Conservation (phyloP, 2,888 invertebrate genomes). For the Andrena dorsata region DNA sequence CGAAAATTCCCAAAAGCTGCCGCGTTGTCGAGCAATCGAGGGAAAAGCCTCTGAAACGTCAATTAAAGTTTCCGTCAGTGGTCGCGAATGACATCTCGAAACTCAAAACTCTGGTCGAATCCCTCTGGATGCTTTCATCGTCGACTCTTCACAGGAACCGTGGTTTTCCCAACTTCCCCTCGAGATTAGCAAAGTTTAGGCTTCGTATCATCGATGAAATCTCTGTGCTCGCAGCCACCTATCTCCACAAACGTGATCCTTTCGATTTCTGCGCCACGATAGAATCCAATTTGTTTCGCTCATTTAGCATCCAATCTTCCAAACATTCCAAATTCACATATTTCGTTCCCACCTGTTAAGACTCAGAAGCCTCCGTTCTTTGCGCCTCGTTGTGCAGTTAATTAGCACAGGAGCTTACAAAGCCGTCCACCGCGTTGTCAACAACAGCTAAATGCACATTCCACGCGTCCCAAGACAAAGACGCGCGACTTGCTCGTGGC, state of each 20-base stretch:
- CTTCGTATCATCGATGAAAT: slow-evolving; percentile 12
- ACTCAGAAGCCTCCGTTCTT: too few relatives aligned
- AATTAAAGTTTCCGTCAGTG: slow-evolving; percentile 59
- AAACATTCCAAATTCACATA: too few relatives aligned
- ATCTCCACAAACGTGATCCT: not conserved
- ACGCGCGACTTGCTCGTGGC: not conserved
- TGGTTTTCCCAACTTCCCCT: slow-evolving; percentile 38
- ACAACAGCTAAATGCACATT: not conserved
- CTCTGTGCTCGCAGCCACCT: not conserved
- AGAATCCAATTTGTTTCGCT: too few relatives aligned
- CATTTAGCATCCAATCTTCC: too few relatives aligned
- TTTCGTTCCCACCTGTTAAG: too few relatives aligned
- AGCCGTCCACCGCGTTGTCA: not conserved
- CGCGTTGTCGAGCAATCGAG: slow-evolving; percentile 11
- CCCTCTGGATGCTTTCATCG: slow-evolving; percentile 16
- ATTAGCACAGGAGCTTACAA: not conserved
- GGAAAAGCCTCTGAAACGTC: slow-evolving; percentile 37
- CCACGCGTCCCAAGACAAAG: not conserved
- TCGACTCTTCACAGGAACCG: slow-evolving; percentile 9
- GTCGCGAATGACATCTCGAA: slow-evolving; percentile 56
- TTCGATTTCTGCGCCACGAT: not conserved
- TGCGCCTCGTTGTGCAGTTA: not conserved
- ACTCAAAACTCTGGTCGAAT: slow-evolving; percentile 49
- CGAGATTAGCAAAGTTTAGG: slow-evolving; percentile 57
- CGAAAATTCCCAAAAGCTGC: not conserved